Conservation (phyloP, 2,888 invertebrate species). For the Incurvaria masculella region DNA sequence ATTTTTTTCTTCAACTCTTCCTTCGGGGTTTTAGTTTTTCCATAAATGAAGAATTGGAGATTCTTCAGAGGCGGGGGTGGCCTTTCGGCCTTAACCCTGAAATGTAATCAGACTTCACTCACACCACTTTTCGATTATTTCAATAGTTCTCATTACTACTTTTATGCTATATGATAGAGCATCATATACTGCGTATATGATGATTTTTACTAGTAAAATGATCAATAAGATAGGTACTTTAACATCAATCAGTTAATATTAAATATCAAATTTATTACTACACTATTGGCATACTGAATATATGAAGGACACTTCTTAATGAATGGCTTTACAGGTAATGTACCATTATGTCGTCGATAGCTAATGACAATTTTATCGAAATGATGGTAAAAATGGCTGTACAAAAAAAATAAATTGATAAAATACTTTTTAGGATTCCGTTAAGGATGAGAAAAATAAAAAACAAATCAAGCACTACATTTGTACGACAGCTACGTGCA, state of each 20-base stretch:
- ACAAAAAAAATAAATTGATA: conserved; percentile 21
- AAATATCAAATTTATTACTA: too few species aligned
- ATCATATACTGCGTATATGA: background rate
- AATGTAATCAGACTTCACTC: too few species aligned
- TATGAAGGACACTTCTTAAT: too few species aligned
- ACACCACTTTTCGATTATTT: background rate
- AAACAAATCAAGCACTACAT: background rate
- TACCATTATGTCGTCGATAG: too few species aligned
- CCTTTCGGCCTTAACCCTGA: conserved; percentile 62
- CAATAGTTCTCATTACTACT: conserved; percentile 9
- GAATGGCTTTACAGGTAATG: too few species aligned
- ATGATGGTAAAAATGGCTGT: too few species aligned
- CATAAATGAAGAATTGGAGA: conserved; percentile 71
- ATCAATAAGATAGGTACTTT: background rate
- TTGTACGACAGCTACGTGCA: background rate
- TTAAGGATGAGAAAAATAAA: too few species aligned
- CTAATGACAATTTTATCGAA: too few species aligned
- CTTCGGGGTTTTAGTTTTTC: conserved; percentile 53
- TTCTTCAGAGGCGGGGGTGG: conserved; percentile 70
- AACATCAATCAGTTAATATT: background rate
- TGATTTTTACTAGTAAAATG: background rate
- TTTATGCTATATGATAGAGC: too few species aligned
- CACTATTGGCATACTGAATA: too few species aligned
- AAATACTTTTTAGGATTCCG: too few species aligned
- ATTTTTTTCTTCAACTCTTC: conserved; percentile 67